Conservation (phyloP, 1,140 invertebrate genomes). For the Eumaeus atala region DNA sequence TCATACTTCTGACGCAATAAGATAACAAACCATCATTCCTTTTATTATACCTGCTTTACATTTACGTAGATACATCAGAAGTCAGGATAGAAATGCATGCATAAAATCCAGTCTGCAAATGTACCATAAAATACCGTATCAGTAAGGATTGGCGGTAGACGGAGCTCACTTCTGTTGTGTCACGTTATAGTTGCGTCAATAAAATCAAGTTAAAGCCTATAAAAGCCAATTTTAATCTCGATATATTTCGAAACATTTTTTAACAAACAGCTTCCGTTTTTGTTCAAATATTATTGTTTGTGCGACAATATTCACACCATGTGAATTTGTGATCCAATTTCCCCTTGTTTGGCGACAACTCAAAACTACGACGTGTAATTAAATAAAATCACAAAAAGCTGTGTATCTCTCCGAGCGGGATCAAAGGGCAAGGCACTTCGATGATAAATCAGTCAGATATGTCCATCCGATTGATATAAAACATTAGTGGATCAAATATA, state of each 20-base stretch:
- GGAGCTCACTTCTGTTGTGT: too few relatives aligned
- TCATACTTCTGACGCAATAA: too few relatives aligned
- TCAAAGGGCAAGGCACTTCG: slow-evolving; percentile 18
- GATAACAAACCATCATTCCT: too few relatives aligned
- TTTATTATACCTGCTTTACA: too few relatives aligned
- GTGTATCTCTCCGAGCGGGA: slow-evolving; percentile 16
- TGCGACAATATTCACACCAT: slow-evolving; percentile 26
- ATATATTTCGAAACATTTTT: slow-evolving; percentile 10
- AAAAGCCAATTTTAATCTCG: slow-evolving; percentile 10
- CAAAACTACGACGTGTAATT: slow-evolving; percentile 22
- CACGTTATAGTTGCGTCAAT: neutral
- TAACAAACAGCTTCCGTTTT: slow-evolving; percentile 6
- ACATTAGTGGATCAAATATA: slow-evolving; percentile 9
- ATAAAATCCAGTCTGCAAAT: too few relatives aligned
- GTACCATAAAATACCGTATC: too few relatives aligned
- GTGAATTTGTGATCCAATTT: slow-evolving; percentile 18
- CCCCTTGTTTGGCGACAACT: slow-evolving; percentile 15
- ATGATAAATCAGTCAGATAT: slow-evolving; percentile 10
- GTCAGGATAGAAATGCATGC: too few relatives aligned
- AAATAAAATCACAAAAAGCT: slow-evolving; percentile 19
- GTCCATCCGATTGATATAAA: slow-evolving; percentile 7
- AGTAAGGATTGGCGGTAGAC: too few relatives aligned
- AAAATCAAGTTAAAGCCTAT: slow-evolving; percentile 2
- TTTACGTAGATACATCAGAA: too few relatives aligned
- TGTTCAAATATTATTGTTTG: slow-evolving; percentile 21